Base-by-base conservation (phyloP, 2,797 vertebrate species). In the Enteromius viviparus region DNA sequence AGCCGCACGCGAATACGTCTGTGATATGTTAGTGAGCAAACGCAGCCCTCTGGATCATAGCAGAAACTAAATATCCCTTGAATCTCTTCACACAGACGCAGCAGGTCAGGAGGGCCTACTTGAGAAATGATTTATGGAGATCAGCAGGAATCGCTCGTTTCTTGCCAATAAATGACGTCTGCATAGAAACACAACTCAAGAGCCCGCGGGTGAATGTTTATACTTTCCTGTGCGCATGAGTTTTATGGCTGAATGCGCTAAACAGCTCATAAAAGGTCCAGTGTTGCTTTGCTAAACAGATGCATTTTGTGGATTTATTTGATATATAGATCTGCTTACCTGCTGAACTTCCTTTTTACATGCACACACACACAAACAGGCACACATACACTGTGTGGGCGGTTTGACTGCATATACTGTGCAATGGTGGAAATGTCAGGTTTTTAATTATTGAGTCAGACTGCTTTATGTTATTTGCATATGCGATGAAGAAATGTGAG, bases 91-190 rank as follows among this genome's bases (percentile, higher is more conserved):
- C 15, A 45, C 23, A 49, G 55, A 70, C 21, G 37, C n/a, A 4
- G 14, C 34, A 11, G 55, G 80, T 80, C 55, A 53, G 40, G 14
- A 4, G 62, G 74, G 51, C 40, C 66, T 49, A 47, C 66, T 83
- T 83, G 51, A 80, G 72, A 71, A 85, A 80, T 85, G 49, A 87
- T 81, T 83, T 69, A 87, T 78, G 78, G 70, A 53, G 65, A 81
- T 69, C 51, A 40, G 84, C 68, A 83, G 42, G 78, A 84, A 81
- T 78, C 69, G 53, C 47, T 83, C 23, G 19, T 19, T 74, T 75
- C 47, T 62, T 83, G 71, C 76, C 84, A 83, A 76, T 78, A 81
- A 78, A 64, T 49, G 26, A 70, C 42, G 37, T 66, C 64, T 58
- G n/a, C 10, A 6, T 26, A 75, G 78, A 68, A 42, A 76, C 15